These are phyloP conservation scores for Drosophila bocqueti DNA, from an alignment of 1,140 invertebrate genomes.

Conservation along the genomic window DNA sequence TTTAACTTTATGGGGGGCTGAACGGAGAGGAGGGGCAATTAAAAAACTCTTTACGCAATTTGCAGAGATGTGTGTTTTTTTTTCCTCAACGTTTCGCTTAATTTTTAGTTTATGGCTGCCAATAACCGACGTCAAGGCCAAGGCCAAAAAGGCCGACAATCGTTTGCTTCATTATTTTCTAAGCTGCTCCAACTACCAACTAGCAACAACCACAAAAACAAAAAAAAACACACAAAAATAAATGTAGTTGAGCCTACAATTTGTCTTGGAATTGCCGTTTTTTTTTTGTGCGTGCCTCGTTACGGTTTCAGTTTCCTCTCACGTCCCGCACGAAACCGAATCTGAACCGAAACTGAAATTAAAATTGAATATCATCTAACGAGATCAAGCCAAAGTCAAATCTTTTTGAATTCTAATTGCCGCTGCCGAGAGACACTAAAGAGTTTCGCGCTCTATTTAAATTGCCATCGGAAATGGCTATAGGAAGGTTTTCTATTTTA, in stretches of 20 bases:
- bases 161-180: slow-evolving; percentile 49
- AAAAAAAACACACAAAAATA: slow-evolving; percentile 30
- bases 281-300: slow-evolving; percentile 40
- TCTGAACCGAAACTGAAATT: slow-evolving; percentile 47
- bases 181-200: slow-evolving; percentile 42
- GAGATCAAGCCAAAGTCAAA: slow-evolving; percentile 31
- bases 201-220: background rate
- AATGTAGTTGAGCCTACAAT: slow-evolving; percentile 54
- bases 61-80: slow-evolving; percentile 44
- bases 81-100: slow-evolving; percentile 48
- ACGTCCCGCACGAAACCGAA: slow-evolving; percentile 43
- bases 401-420: slow-evolving; percentile 39
- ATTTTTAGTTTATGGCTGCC: slow-evolving; percentile 68
- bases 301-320: slow-evolving; percentile 29
- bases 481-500: slow-evolving; percentile 16
- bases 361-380: slow-evolving; percentile 54
- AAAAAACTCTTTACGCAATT: slow-evolving; percentile 64
- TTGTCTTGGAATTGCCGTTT: slow-evolving; percentile 48
- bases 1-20: background rate
- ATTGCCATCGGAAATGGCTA: slow-evolving; percentile 28
- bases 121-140: slow-evolving; percentile 66
- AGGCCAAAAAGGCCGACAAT: slow-evolving; percentile 55
- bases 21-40: slow-evolving; percentile 30
- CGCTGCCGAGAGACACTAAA: slow-evolving; percentile 15
- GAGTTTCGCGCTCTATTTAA: slow-evolving; percentile 1